Evolutionary conservation across 2,888 invertebrate species (phyloP).

Genomic region (Subacronicta megacephala): DNA sequence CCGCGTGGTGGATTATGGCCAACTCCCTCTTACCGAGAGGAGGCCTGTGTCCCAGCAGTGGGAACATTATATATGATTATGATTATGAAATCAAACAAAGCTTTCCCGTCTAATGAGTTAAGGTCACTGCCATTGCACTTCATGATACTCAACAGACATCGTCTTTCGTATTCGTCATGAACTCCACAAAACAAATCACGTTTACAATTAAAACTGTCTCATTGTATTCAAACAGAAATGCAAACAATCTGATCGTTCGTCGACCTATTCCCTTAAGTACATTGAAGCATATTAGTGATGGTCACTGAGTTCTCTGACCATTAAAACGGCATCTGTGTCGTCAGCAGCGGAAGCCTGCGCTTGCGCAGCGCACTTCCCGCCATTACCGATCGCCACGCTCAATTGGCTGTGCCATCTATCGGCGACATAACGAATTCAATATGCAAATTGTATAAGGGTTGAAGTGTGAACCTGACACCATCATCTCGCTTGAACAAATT

Average conservation of each 20-base stretch:
- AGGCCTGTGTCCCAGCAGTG: too few relatives aligned
- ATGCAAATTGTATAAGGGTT: conserved; percentile 23
- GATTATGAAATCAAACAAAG: too few relatives aligned
- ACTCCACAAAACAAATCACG: background rate
- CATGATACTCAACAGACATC: too few relatives aligned
- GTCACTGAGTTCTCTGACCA: conserved; percentile 59
- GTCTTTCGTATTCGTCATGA: background rate
- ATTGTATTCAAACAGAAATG: conserved; percentile 10
- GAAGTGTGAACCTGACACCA: background rate
- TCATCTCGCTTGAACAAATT: too few relatives aligned
- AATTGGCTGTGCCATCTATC: conserved; percentile 44
- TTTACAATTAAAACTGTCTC: background rate
- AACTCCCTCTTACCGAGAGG: too few relatives aligned
- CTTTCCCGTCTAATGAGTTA: too few relatives aligned
- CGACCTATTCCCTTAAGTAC: conserved; percentile 56
- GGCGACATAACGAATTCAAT: conserved; percentile 27
- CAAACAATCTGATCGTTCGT: conserved; percentile 39
- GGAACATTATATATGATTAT: too few relatives aligned
- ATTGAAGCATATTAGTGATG: conserved; percentile 58
- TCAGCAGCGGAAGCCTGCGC: conserved; percentile 53
- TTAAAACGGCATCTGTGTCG: conserved; percentile 63
- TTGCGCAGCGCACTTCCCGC: conserved; percentile 51
- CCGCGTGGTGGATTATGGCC: too few relatives aligned
- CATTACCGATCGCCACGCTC: conserved; percentile 57
- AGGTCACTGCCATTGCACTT: too few relatives aligned